Conservation (phyloP, 1,140 invertebrate species). For the Formica selysi region DNA sequence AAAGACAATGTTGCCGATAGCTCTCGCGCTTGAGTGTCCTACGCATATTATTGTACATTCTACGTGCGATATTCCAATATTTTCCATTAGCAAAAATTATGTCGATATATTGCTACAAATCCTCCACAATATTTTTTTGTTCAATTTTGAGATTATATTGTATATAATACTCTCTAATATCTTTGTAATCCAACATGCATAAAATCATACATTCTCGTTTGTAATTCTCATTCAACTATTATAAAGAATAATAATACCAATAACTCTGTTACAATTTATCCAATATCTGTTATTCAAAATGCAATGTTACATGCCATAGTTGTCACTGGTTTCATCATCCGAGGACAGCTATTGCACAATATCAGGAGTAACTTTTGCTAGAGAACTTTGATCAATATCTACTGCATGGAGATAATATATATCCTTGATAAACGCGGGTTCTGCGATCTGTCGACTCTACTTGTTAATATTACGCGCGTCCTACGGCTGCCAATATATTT, state of each 20-base stretch:
- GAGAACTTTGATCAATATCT: conserved; percentile 44
- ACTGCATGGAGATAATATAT: conserved; percentile 33
- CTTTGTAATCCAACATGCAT: background rate
- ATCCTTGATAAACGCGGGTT: conserved; percentile 39
- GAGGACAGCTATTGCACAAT: conserved; percentile 34
- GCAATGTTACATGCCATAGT: background rate
- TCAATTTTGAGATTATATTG: background rate
- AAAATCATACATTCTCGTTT: background rate
- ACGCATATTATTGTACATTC: background rate
- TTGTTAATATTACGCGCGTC: conserved; percentile 44
- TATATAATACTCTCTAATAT: background rate
- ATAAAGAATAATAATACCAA: background rate
- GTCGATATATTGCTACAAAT: background rate
- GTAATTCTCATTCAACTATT: conserved; percentile 19
- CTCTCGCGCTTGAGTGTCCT: background rate
- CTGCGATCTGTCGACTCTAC: conserved; percentile 37
- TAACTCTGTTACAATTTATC: conserved; percentile 16
- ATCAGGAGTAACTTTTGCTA: conserved; percentile 28
- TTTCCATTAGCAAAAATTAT: background rate
- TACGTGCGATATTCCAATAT: too few relatives aligned
- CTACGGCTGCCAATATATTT: conserved; percentile 45
- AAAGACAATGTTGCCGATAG: conserved; percentile 3
- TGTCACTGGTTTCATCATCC: conserved; percentile 45
- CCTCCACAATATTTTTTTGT: background rate
- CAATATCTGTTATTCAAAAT: conserved; percentile 22